Evolutionary conservation across 2,888 invertebrate genomes (phyloP).

Genomic region (Ramazzottius varieornatus): DNA sequence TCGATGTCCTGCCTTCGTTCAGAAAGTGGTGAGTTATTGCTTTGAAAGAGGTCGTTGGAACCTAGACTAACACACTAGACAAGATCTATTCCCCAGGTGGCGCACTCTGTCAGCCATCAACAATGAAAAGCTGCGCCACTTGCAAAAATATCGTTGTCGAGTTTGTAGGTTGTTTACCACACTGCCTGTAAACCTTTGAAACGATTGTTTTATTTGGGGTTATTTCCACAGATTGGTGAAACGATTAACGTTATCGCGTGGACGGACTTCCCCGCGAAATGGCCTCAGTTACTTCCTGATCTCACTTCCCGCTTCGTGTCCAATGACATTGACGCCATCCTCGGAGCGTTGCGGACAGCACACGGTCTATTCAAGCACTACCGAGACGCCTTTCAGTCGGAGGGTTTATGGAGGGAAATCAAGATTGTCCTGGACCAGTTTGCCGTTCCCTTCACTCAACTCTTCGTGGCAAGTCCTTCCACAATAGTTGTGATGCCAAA

Average conservation of each 20-base stretch:
- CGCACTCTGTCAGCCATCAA: too few relatives aligned
- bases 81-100: too few relatives aligned
- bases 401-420: slow-evolving; percentile 81
- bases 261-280: slow-evolving; percentile 81
- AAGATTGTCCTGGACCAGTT: slow-evolving; percentile 78
- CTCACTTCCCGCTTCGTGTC: slow-evolving; percentile 70
- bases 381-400: slow-evolving; percentile 78
- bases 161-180: background rate
- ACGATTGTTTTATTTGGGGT: background rate
- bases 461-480: slow-evolving; percentile 53
- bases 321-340: slow-evolving; percentile 76
- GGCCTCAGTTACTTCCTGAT: slow-evolving; percentile 71
- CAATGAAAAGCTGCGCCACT: too few relatives aligned
- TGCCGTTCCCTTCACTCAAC: slow-evolving; percentile 69
- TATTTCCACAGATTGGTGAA: slow-evolving; percentile 39
- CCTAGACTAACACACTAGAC: too few relatives aligned
- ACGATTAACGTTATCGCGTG: slow-evolving; percentile 86
- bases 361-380: slow-evolving; percentile 68
- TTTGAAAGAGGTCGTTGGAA: too few relatives aligned
- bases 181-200: too few relatives aligned
- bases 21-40: background rate
- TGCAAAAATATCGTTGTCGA: background rate
- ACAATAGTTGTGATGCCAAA: too few relatives aligned
- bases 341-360: slow-evolving; percentile 74
- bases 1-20: background rate